Evolutionary conservation across 2,888 invertebrate species (phyloP), one percentile per base, ranked within the genome.

Genomic region (Omphaloscelis lunosa): DNA sequence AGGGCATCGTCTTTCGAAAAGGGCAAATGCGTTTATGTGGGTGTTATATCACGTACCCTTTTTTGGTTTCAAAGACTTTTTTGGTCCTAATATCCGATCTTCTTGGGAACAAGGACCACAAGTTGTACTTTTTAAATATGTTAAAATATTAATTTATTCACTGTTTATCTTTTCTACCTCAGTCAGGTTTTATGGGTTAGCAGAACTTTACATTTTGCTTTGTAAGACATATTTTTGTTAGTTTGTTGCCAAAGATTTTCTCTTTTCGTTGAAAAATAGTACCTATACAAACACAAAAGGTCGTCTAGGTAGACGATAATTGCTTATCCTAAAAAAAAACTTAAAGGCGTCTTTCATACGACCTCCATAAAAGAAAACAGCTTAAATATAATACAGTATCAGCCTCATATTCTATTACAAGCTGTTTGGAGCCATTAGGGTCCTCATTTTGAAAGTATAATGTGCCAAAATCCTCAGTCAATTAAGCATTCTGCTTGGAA

Each of bases 1-100:
- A 93, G 94, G 95, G 94, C 91, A 92, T 87, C 89, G 86, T 89
- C 87, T 92, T 85, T 83, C 84, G 86, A 92, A 93, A 93, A 94
- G 93, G 92, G 93, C 90, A 89, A 89, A 84, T 77, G 71, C 77
- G 78, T 78, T 67, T 84, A 69, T 61, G 51, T 83, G 63, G 80
- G 66, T 61, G 66, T 73, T 51, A 51, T 48, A 29, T 27, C 74
- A 58, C 4, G 53, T 48, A 59, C 53, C 53, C 34, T 69, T 17
- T 59, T 71, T 56, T 41, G 45, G 20, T 62, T 71, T 39, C 1
- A 3, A 8, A 70, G 8, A 23, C 20, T 45, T 48, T 58, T 67
- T n/a, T 48, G 34, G 72, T 79, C 9, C 15, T 65, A 45, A 15
- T 8, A 17, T 53, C 15, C 23, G n/a, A 15, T 39, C 2, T 8